These are phyloP conservation scores for Callipepla californica DNA, from an alignment of 2,113 vertebrate genomes.

Conservation along the genomic window DNA sequence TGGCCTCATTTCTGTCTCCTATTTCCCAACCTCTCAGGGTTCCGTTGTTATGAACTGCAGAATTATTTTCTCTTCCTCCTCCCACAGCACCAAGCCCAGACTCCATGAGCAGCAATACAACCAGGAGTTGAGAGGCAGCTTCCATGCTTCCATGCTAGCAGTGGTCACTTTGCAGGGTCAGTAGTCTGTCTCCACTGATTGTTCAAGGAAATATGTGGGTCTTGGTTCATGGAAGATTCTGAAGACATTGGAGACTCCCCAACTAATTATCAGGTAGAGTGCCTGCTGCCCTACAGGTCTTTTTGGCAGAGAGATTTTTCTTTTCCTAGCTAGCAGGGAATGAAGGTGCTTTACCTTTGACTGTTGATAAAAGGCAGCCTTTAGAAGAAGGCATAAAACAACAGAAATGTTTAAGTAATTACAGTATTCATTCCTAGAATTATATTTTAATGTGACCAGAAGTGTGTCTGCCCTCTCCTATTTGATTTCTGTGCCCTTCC, in stretches of 20 bases:
- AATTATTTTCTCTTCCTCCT: background rate
- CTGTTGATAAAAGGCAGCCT: background rate
- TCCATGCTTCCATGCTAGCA: background rate
- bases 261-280: background rate
- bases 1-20: background rate
- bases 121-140: background rate
- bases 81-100: background rate
- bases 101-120: background rate
- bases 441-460: background rate
- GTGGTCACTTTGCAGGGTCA: background rate
- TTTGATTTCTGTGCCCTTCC: background rate
- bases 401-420: background rate
- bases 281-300: background rate
- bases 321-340: background rate
- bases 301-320: background rate
- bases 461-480: background rate
- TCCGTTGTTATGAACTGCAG: background rate
- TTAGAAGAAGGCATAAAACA: background rate
- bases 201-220: background rate
- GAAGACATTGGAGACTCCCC: background rate
- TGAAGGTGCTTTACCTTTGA: background rate
- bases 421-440: background rate
- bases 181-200: background rate
- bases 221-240: background rate
- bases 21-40: background rate